phyloP scores from a whole-genome alignment of 2,797 vertebrate species.

The Borostomias antarcticus region DNA sequence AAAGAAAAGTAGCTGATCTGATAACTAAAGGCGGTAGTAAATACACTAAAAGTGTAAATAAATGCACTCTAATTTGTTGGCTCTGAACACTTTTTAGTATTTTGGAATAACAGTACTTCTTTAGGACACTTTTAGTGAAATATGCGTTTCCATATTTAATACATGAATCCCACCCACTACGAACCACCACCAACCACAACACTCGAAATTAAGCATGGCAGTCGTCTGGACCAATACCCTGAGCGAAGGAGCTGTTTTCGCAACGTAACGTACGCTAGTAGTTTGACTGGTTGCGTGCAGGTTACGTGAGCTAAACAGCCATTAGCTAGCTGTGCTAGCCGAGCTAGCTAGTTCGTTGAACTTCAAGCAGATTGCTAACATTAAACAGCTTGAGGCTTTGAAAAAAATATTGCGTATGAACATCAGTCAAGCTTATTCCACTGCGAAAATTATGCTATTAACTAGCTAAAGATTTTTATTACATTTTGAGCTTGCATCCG shows the following conservation, averaged over 20 bases:
- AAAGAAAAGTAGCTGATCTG: too few relatives aligned
- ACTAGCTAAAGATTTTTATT: background rate
- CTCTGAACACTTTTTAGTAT: too few relatives aligned
- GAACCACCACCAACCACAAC: too few relatives aligned
- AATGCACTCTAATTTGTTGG: too few relatives aligned
- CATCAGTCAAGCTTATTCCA: background rate
- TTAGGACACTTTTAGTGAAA: too few relatives aligned
- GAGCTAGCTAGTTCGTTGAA: background rate
- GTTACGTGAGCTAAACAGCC: background rate
- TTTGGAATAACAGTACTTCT: too few relatives aligned
- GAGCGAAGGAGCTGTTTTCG: background rate
- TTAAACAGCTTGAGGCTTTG: background rate
- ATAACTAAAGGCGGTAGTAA: too few relatives aligned
- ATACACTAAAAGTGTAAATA: too few relatives aligned
- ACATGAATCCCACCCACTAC: too few relatives aligned
- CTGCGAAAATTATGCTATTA: background rate
- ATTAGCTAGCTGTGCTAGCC: background rate
- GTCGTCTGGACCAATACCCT: background rate
- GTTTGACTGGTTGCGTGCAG: background rate
- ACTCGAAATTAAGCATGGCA: too few relatives aligned
- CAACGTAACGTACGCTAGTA: background rate
- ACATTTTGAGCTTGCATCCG: background rate
- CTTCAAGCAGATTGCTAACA: background rate
- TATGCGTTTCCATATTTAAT: too few relatives aligned
- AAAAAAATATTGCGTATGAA: background rate